A percentile compares a stretch with the other conserved stretches of the same genome.
These are phyloP conservation scores for Cheilosia vulpina DNA, from an alignment of 2,888 invertebrate genomes.

Conservation along the genomic window DNA sequence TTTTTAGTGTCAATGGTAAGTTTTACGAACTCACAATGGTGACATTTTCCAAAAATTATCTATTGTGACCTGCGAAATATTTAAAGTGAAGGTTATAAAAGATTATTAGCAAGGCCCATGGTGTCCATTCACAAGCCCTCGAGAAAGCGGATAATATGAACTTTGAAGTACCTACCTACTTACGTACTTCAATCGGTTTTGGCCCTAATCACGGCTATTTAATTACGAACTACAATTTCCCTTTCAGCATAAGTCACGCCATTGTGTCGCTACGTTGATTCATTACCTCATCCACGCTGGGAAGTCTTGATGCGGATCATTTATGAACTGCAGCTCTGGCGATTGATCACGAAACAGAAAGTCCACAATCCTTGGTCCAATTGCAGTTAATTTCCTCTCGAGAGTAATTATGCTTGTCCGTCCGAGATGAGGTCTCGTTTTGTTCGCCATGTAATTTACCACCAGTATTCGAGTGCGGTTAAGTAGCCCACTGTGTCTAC, in stretches of 20 bases:
- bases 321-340: conserved; percentile 20
- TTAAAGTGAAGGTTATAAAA: too few relatives aligned
- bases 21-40: too few relatives aligned
- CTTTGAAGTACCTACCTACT: neutral
- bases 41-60: too few relatives aligned
- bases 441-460: conserved; percentile 5
- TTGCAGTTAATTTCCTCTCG: conserved; percentile 54
- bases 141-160: too few relatives aligned
- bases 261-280: conserved; percentile 2
- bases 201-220: neutral
- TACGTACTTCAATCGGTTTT: neutral
- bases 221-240: conserved; percentile 1
- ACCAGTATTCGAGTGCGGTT: conserved; percentile 9
- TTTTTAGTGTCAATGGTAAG: too few relatives aligned
- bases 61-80: too few relatives aligned
- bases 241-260: conserved; percentile 1
- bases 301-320: conserved; percentile 26
- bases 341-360: conserved; percentile 39
- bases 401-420: conserved; percentile 51
- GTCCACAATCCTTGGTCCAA: conserved; percentile 50
- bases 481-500: conserved; percentile 20
- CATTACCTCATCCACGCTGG: conserved; percentile 18
- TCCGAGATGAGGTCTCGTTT: conserved; percentile 27
- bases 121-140: too few relatives aligned
- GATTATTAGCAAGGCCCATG: too few relatives aligned